Percentiles rank a stretch among this genome's conserved stretches.
Evolutionary conservation across 2,888 invertebrate species (phyloP).

Genomic region (Oligia strigilis): DNA sequence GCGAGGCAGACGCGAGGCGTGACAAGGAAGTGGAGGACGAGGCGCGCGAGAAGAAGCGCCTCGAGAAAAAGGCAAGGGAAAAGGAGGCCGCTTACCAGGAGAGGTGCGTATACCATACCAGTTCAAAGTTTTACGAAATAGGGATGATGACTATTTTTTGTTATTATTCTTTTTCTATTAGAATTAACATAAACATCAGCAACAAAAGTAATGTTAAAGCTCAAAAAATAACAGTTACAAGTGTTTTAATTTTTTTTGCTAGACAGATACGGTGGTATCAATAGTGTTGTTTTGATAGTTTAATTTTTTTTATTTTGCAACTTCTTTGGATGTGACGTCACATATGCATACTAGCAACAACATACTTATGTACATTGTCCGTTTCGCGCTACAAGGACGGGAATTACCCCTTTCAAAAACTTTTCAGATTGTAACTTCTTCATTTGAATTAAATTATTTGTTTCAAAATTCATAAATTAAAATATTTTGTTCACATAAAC

Average conservation of each 20-base stretch:
- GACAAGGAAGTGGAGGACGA: constrained; percentile 98
- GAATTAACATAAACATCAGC: too few species aligned
- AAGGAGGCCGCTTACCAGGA: constrained; percentile 99
- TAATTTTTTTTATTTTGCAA: neutral
- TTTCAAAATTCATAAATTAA: neutral
- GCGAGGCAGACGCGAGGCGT: constrained; percentile 92
- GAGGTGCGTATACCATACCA: constrained; percentile 79
- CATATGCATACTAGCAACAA: neutral
- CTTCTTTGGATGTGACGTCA: neutral
- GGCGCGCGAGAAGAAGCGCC: constrained; percentile 96
- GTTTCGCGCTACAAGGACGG: neutral
- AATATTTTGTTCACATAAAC: neutral
- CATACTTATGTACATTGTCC: neutral
- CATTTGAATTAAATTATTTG: neutral
- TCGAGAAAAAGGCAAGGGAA: constrained; percentile 97
- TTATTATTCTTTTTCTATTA: neutral
- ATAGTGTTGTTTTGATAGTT: neutral
- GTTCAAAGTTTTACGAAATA: neutral
- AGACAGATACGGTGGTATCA: neutral
- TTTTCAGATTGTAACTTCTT: neutral
- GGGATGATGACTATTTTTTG: too few species aligned
- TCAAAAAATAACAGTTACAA: neutral
- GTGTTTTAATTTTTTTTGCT: neutral
- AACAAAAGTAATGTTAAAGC: neutral
- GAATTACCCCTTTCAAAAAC: neutral